Evolutionary conservation across 2,888 invertebrate species (phyloP), one percentile per base, ranked within the genome.

Genomic region (Calameuta filiformis): DNA sequence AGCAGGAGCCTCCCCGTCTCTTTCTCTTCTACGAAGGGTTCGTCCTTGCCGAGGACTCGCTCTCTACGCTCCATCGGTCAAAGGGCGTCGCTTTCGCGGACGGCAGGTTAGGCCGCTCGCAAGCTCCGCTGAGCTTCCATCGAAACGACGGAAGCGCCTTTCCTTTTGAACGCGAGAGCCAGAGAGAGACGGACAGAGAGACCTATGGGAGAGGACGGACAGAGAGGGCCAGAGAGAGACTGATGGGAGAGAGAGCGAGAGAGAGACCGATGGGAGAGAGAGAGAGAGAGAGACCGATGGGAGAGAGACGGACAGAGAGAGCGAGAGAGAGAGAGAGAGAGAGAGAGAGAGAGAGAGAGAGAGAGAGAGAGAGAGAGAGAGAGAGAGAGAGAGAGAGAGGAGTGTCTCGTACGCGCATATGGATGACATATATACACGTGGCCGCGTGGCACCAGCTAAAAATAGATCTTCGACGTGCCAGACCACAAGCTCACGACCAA

Each of bases 71-170:
- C 56, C 56, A 15, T 56, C 23, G 1, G 56, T 56, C 56, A 56
- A 56, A 56, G 56, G 56, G 12, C 40, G 40, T 15, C 23, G 56
- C 56, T 56, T 56, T 56, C 56, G 56, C 56, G 23, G 9, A 56
- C 56, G 56, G 56, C 56, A 56, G 56, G 71, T 34, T 71, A 31
- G 71, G 71, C 71, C 81, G 79, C 84, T 85, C 81, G 82, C 85
- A 89, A 85, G 89, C 88, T 87, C 77, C 84, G 83, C 81, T 87
- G 88, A 87, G 78, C 88, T 87, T 85, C 81, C 84, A 83, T 85
- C 84, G 56, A 77, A 77, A 77, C 71, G 56, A 56, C 9, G 37
- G 75, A 37, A 40, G 75, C 73, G 75, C 73, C 73, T 37, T 84
- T 83, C 79, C 86, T 82, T 85, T 83, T 83, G 76, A 73, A 78